phyloP scores from a whole-genome alignment of 2,113 vertebrate genomes.

The Oenanthe melanoleuca region DNA sequence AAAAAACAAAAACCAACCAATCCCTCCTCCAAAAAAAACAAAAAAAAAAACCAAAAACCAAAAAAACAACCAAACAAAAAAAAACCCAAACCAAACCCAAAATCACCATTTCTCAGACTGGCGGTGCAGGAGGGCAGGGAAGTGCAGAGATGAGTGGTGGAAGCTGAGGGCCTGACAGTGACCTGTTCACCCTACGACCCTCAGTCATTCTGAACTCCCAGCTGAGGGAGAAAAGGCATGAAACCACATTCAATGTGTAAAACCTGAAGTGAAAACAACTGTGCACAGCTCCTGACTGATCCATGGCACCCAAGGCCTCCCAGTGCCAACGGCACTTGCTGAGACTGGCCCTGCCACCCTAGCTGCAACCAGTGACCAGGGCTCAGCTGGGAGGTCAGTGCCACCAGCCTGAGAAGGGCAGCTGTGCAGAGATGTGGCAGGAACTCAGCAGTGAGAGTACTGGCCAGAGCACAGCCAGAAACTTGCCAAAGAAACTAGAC shows the following conservation, averaged over 20 bases:
- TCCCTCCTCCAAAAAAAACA: neutral
- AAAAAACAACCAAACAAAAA: neutral
- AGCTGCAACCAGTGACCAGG: rapidly evolving
- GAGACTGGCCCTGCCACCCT: neutral
- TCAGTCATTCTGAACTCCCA: neutral
- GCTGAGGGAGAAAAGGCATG: neutral
- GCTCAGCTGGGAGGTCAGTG: neutral
- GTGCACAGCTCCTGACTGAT: neutral
- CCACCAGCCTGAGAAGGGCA: neutral
- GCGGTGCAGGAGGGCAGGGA: neutral
- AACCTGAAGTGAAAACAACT: neutral
- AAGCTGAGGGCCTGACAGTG: neutral
- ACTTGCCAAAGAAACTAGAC: neutral
- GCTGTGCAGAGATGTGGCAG: neutral
- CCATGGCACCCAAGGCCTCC: neutral
- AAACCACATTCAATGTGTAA: neutral
- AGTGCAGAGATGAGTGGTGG: neutral
- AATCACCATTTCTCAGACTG: neutral
- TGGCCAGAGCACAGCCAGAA: neutral
- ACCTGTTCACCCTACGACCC: neutral
- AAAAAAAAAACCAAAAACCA: neutral
- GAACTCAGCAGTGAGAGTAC: neutral
- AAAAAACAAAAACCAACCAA: neutral
- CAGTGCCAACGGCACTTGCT: rapidly evolving
- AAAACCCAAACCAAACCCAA: neutral